phyloP scores from a whole-genome alignment of 2,113 vertebrate species.

The Empidonax traillii region DNA sequence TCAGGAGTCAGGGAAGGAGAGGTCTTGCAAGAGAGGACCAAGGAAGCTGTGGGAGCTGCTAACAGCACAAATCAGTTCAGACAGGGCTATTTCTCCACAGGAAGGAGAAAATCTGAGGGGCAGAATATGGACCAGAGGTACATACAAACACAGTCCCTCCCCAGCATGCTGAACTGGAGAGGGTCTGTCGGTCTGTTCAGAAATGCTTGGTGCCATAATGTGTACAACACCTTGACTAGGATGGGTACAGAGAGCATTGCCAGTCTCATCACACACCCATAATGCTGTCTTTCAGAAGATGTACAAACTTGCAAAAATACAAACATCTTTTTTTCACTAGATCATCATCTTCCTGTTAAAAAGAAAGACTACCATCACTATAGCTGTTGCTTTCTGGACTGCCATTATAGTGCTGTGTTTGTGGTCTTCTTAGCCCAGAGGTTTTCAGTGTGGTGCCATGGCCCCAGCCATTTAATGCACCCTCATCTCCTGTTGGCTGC shows the following conservation, averaged over 20 bases:
- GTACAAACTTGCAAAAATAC: background rate
- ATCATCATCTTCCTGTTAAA: background rate
- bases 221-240: rapidly evolving
- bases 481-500: background rate
- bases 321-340: background rate
- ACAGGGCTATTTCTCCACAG: background rate
- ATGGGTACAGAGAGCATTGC: background rate
- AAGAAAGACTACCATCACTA: background rate
- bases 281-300: rapidly evolving
- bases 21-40: background rate
- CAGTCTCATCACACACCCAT: background rate
- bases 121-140: background rate
- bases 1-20: background rate
- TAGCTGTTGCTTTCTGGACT: background rate
- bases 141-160: background rate
- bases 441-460: background rate
- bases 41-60: background rate
- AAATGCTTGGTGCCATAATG: rapidly evolving
- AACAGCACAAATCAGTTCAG: background rate
- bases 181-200: background rate
- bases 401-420: background rate
- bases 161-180: background rate
- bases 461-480: rapidly evolving
- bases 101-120: background rate
- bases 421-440: background rate